Evolutionary conservation across 2,888 invertebrate species (phyloP), one percentile per base, ranked within the genome.

Genomic region (Cybosia mesomella): DNA sequence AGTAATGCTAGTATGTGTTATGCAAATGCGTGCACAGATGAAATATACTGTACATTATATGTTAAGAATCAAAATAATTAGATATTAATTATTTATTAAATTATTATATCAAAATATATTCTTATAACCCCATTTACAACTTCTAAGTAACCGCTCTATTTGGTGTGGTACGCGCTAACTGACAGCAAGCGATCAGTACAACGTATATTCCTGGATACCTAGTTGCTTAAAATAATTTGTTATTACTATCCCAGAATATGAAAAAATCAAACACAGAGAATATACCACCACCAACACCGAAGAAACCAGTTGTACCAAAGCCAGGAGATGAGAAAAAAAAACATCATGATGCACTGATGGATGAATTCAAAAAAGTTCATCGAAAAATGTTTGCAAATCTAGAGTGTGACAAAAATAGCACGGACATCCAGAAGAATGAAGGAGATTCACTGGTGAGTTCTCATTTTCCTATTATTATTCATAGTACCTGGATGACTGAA

Each of bases 281-380:
- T 67, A 71, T 73, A 59, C 80, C 85, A 54, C 82, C 85, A 62
- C 86, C 80, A 63, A 82, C 85, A 68, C 77, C 87, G 13, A 93
- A 92, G 76, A 93, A 93, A 76, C 84, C 87, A 64, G 87, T 80
- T 69, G 79, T 83, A 69, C 83, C 89, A 76, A 89, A 96, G 91
- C 83, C 91, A 82, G 75, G 95, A 90, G 96, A 96, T 64, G 96
- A 97, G 73, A 96, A 96, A 86, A 96, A 96, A 79, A 96, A 96
- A 81, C 96, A 97, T 77, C 97, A 97, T 84, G 96, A 96, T 79
- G 97, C 97, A 80, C 91, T 98, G 74, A 98, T 98, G 97, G 97
- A 98, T 89, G 98, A 98, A 92, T 98, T 98, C 89, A 98, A 97
- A 89, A 97, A 97, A 85, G 98, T 98, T 8, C 98, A 98, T 91